Base-by-base conservation (phyloP, 1,140 invertebrate species). In the Drosophila trapezifrons region DNA sequence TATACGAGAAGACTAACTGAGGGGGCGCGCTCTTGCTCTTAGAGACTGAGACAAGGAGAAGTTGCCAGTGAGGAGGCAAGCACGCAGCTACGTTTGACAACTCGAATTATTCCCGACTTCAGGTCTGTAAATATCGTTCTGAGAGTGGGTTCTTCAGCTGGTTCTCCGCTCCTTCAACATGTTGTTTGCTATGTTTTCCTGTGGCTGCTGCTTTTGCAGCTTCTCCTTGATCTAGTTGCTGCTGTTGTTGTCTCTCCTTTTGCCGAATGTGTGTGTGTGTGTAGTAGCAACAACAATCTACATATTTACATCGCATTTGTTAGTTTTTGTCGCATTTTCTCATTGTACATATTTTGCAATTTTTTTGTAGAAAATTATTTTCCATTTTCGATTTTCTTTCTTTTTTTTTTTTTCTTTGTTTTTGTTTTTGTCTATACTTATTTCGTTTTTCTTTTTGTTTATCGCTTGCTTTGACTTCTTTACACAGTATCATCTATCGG, bases 271-370 rank as follows among this genome's bases (percentile, higher is more conserved):
- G 7, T 43, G 27, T 70, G 65, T 9, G 37, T 37, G 29, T 54
- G 51, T 54, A 37, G 51, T 85, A 79, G 67, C 78, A 84, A 82
- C 74, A 78, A 79, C 78, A 73, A 85, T 64, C 65, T 89, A 76
- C 80, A 83, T 83, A 90, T 90, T 89, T 89, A 89, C 78, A 90
- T 85, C 76, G 76, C 70, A 62, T 78, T 82, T 84, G 71, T 80
- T 74, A 81, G 71, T 81, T 90, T 85, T 87, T 80, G 51, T 59
- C 75, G 69, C 49, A 51, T 79, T 70, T 83, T 82, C 42, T 54
- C 76, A 75, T 81, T 62, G 62, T 76, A 72, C 49, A 47, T 54
- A 54, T 80, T 81, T 81, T 81, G 67, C 62, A 38, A 65, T 78
- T 72, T 78, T 82, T 82, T 82, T 82, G 65, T 65, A 66, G 78